Percentiles rank a stretch among this genome's conserved stretches.
Evolutionary conservation across 2,888 invertebrate genomes (phyloP).

Genomic region (Polydrusus pterygomalis): DNA sequence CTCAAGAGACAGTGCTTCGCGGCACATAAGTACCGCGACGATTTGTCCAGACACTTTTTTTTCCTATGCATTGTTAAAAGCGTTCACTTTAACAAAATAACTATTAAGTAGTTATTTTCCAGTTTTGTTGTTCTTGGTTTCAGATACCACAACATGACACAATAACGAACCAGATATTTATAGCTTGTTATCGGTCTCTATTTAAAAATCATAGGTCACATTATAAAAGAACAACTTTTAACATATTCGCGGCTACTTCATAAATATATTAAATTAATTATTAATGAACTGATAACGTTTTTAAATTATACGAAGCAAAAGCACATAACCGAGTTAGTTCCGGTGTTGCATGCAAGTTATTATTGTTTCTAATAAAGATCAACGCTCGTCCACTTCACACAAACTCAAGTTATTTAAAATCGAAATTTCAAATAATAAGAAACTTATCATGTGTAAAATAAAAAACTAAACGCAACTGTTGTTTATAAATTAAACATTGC

Average conservation of each 20-base stretch:
- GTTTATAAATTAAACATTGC: slow-evolving; percentile 33
- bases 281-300: not conserved
- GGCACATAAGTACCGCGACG: slow-evolving; percentile 22
- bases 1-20: slow-evolving; percentile 40
- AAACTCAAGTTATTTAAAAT: not conserved
- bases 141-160: slow-evolving; percentile 5
- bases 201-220: slow-evolving; percentile 18
- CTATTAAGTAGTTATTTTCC: not conserved
- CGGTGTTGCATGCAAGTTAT: not conserved
- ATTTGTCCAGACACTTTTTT: slow-evolving; percentile 26
- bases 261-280: not conserved
- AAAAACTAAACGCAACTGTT: slow-evolving; percentile 14
- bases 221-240: not conserved
- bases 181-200: slow-evolving; percentile 7
- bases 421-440: not conserved
- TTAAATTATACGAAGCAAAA: too few species aligned
- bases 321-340: too few species aligned
- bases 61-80: slow-evolving; percentile 19
- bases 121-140: slow-evolving; percentile 14
- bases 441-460: slow-evolving; percentile 33
- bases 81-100: not conserved
- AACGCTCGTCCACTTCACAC: not conserved
- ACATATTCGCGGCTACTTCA: not conserved
- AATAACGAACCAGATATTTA: slow-evolving; percentile 10
- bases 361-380: not conserved